Evolutionary conservation across 1,140 invertebrate genomes (phyloP), one percentile per base, ranked within the genome.

Genomic region (Anadara kagoshimensis): DNA sequence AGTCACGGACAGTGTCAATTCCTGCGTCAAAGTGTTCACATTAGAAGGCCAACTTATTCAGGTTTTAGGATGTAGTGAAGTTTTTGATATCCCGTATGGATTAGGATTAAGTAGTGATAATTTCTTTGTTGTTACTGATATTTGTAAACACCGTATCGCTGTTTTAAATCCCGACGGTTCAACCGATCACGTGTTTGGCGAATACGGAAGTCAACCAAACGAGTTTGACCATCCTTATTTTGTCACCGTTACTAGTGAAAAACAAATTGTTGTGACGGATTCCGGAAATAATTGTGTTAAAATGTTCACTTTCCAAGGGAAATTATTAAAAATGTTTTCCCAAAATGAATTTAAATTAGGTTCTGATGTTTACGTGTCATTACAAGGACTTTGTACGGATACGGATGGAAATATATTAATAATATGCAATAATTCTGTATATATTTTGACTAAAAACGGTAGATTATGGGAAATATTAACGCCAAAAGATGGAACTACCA

Each of bases 221-320:
- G 78, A 87, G 47, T 83, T 87, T 53, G 86, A 87, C 66, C 85
- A 86, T 76, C 86, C 86, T 1, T 87, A 87, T 73, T 85, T 80
- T 65, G 85, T 87, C 24, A 72, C 83, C 5, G 79, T 83, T n/a
- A 83, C 85, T 73, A 83, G 66, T 70, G 73, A 82, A 24, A 86
- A 87, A 67, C 86, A 86, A 61, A 87, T 87, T 26, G 80, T 85
- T 61, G 84, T 87, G 20, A 83, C 83, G 2, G 86, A 87, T 69
- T 82, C 83, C 18, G 86, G 86, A 29, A 87, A 87, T 76, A 84
- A 78, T 67, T 79, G 80, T 70, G 80, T 87, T 24, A 87, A 87
- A 78, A 79, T 87, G 61, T 87, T 87, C 78, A 80, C 81, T 45
- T 87, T 87, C 61, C 80, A 85, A 66, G 85, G 86, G 16, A 79